Base-by-base conservation (phyloP, 2,888 invertebrate species). In the Dolichopus griseipennis region DNA sequence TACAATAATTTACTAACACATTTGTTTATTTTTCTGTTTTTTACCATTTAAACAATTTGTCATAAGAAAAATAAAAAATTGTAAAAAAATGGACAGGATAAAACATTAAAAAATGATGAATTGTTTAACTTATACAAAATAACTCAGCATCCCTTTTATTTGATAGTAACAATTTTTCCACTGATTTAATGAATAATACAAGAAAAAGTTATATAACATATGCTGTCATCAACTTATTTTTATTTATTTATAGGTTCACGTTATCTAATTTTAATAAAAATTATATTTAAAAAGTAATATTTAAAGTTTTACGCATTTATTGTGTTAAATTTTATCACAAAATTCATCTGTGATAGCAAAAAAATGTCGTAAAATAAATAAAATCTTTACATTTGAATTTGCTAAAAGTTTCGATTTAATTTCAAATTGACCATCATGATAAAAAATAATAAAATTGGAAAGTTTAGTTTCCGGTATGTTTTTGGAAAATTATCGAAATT, bases 101-200 rank as follows among this genome's bases (percentile, higher is more conserved):
- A 52, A 52, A 52, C 52, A 52, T 52, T 52, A 12, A 52, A 52
- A 52, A 52, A 52, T 52, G 52, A 52, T 52, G 52, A 52, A 52
- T 52, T 52, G 52, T 15, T n/a, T 52, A 52, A 52, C n/a, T 18
- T 2, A 52, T 2, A 52, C 9, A n/a, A 52, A 52, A 52, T 15
- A 52, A 18, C 1, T 52, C 15, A 12, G n/a, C 2, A 52, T 9
- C 18, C n/a, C 37, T 37, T 27, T 27, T 27, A 27, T 4, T n/a
- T 27, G 27, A 27, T 4, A 27, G 2, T 27, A 4, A 27, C 27
- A 27, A 27, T 27, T 2, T 27, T 27, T 27, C 5, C 8, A 9
- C 8, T 9, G 3, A n/a, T n/a, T n/a, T n/a, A n/a, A n/a, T n/a
- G n/a, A n/a, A 41, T 12, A 9, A 6, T 41, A 15, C 41, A 41